Conservation (phyloP, 2,888 invertebrate genomes). For the Drosophila kambysellisi region DNA sequence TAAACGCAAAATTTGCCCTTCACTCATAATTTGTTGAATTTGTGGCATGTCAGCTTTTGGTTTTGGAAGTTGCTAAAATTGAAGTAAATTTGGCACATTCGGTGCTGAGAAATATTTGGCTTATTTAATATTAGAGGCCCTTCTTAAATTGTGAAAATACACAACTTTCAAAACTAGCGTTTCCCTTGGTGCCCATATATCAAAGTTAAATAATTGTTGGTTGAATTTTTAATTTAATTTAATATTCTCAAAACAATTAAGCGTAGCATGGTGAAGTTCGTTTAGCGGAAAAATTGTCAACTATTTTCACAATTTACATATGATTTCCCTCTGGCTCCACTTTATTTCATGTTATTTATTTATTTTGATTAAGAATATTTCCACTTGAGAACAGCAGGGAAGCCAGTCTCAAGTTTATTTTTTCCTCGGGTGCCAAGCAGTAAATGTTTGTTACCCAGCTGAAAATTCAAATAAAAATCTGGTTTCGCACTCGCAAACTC, state of each 20-base stretch:
- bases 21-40: slow-evolving; percentile 28
- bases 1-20: slow-evolving; percentile 54
- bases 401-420: not conserved
- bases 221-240: not conserved
- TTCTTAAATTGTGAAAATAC: not conserved
- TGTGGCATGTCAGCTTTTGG: not conserved
- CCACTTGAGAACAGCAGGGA: not conserved
- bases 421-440: not conserved
- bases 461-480: not conserved
- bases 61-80: not conserved
- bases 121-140: not conserved
- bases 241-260: not conserved
- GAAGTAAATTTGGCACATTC: not conserved
- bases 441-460: not conserved
- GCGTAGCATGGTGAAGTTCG: too few relatives aligned
- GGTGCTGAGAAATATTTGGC: not conserved
- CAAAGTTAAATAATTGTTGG: not conserved
- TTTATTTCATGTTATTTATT: not conserved
- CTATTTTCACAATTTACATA: not conserved
- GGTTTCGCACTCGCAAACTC: not conserved
- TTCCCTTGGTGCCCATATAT: not conserved
- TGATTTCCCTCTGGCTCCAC: not conserved
- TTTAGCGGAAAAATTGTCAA: not conserved
- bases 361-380: not conserved
- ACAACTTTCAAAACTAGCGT: not conserved